phyloP scores from a whole-genome alignment of 1,140 invertebrate species.

The Popillia japonica region DNA sequence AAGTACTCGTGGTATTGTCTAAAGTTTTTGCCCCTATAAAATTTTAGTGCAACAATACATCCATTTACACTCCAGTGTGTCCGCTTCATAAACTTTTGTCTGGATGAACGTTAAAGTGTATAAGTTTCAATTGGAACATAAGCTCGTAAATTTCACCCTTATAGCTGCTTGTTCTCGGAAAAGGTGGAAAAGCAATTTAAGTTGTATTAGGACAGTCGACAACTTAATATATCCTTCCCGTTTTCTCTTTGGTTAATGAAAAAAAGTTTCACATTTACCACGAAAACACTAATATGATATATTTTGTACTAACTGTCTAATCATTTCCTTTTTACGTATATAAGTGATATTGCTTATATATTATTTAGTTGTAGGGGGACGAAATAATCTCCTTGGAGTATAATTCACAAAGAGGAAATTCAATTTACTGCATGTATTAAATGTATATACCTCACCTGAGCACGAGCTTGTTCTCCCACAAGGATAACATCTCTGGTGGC shows the following conservation, averaged over 20 bases:
- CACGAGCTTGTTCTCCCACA: conserved; percentile 93
- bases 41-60: conserved; percentile 10
- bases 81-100: neutral
- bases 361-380: no score
- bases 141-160: conserved; percentile 14
- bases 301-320: no score
- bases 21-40: neutral
- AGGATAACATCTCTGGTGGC: conserved; percentile 87
- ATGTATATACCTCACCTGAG: conserved; percentile 71
- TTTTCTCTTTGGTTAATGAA: neutral
- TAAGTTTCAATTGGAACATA: neutral
- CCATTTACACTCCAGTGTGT: neutral
- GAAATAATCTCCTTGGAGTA: no score
- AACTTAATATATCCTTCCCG: neutral
- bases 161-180: neutral
- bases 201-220: neutral
- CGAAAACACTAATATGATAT: neutral
- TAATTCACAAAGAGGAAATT: neutral
- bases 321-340: no score
- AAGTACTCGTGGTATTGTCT: neutral
- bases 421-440: conserved; percentile 29
- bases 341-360: no score
- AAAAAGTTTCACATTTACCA: neutral
- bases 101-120: neutral
- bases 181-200: conserved; percentile 25